Conservation (phyloP, 2,113 vertebrate species). For the Neodontobutis hainanensis region DNA sequence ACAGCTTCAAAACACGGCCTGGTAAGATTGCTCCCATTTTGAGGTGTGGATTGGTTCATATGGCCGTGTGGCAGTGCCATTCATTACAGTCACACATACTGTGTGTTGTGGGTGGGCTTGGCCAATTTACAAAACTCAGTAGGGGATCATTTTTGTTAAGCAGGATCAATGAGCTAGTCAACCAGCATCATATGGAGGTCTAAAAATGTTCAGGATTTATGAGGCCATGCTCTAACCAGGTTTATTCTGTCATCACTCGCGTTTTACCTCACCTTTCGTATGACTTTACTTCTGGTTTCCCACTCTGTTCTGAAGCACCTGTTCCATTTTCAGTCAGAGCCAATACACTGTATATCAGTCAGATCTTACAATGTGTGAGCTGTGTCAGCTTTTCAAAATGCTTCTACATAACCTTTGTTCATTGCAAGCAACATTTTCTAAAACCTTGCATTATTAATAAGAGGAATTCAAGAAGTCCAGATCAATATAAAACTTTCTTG, state of each 20-base stretch:
- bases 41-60: neutral
- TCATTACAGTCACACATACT: slow-evolving; percentile 34
- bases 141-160: slow-evolving; percentile 51
- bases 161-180: slow-evolving; percentile 68
- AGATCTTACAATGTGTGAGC: neutral
- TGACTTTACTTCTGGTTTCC: slow-evolving; percentile 14
- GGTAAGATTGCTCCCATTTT: slow-evolving; percentile 19
- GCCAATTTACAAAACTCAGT: slow-evolving; percentile 36
- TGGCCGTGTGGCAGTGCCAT: neutral
- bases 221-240: slow-evolving; percentile 34
- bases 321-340: slow-evolving; percentile 17
- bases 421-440: too few relatives aligned
- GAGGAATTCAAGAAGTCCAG: too few relatives aligned
- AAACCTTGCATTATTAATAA: too few relatives aligned
- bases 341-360: slow-evolving; percentile 21
- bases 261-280: slow-evolving; percentile 43
- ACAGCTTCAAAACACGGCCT: slow-evolving; percentile 16
- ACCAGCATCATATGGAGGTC: slow-evolving; percentile 46
- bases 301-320: slow-evolving; percentile 18
- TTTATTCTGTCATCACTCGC: slow-evolving; percentile 32
- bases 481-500: too few relatives aligned
- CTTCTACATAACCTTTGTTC: too few relatives aligned
- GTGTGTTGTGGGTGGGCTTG: slow-evolving; percentile 41
- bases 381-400: too few relatives aligned
- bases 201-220: slow-evolving; percentile 58